These are phyloP conservation scores for Sarcophaga caerulescens DNA, from an alignment of 2,888 invertebrate species.

Conservation along the genomic window DNA sequence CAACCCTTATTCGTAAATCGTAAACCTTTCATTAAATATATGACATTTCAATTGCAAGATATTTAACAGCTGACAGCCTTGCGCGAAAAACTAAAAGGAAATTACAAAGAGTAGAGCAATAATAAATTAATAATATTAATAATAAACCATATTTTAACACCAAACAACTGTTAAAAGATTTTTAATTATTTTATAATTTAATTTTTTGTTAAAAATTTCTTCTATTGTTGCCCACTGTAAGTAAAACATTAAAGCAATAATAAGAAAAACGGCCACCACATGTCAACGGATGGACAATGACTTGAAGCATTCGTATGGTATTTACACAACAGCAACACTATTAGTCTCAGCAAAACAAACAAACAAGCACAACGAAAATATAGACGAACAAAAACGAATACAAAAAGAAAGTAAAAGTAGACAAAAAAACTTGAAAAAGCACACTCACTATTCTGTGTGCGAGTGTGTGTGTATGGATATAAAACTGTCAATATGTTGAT, in stretches of 20 bases:
- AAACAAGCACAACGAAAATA: slow-evolving; percentile 2
- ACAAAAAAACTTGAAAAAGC: slow-evolving; percentile 7
- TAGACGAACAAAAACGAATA: not conserved
- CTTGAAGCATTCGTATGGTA: slow-evolving; percentile 41
- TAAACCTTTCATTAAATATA: too few species aligned
- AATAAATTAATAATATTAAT: too few species aligned
- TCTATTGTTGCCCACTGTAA: slow-evolving; percentile 25
- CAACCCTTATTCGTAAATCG: too few species aligned
- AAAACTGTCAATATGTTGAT: slow-evolving; percentile 57
- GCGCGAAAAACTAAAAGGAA: too few species aligned
- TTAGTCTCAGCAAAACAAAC: not conserved
- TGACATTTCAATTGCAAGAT: too few species aligned
- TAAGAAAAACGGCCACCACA: slow-evolving; percentile 13
- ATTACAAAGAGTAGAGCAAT: too few species aligned
- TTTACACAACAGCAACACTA: slow-evolving; percentile 34
- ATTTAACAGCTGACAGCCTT: too few species aligned
- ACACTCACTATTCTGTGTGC: not conserved
- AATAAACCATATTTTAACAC: too few species aligned
- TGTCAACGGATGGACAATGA: slow-evolving; percentile 10
- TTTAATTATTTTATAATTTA: too few species aligned
- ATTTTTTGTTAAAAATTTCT: too few species aligned
- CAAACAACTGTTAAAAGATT: too few species aligned
- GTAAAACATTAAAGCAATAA: slow-evolving; percentile 16
- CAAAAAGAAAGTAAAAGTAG: not conserved
- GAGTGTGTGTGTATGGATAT: slow-evolving; percentile 4